A percentile compares a stretch with the other conserved stretches of the same genome.
Conservation (phyloP, 2,797 vertebrate species). For the Geotria australis region DNA sequence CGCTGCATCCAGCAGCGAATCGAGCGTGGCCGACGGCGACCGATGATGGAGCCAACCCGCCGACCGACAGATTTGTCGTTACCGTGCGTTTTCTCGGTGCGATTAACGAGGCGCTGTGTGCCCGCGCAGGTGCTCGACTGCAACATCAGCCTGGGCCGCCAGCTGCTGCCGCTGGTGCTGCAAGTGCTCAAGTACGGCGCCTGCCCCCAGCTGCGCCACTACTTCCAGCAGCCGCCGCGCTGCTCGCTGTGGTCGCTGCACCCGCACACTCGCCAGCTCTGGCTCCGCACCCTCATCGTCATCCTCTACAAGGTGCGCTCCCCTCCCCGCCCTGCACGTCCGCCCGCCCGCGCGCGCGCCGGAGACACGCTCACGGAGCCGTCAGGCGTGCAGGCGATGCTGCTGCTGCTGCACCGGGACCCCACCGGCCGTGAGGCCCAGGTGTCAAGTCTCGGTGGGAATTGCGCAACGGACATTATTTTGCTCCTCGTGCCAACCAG, state of each 20-base stretch:
- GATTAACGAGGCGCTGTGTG: background rate
- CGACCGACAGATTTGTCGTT: too few species aligned
- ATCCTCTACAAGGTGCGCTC: conserved; percentile 72
- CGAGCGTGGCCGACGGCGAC: too few species aligned
- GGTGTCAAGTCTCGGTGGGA: background rate
- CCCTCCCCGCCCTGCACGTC: background rate
- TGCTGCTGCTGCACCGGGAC: background rate
- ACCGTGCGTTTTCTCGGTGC: too few species aligned
- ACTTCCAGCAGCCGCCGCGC: conserved; percentile 87
- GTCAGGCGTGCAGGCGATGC: conserved; percentile 5
- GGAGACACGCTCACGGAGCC: background rate
- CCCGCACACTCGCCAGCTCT: conserved; percentile 90
- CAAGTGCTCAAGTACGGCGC: conserved; percentile 90
- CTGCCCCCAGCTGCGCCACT: conserved; percentile 84
- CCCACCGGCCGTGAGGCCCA: too few species aligned
- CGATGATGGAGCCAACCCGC: too few species aligned
- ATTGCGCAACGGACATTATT: background rate
- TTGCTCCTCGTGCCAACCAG: too few species aligned
- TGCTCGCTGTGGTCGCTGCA: conserved; percentile 83
- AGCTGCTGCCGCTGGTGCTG: conserved; percentile 81
- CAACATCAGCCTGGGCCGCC: conserved; percentile 76
- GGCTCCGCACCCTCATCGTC: conserved; percentile 81
- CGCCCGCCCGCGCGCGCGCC: too few species aligned
- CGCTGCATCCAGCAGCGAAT: too few species aligned
- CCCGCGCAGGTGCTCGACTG: conserved; percentile 75